Evolutionary conservation across 2,888 invertebrate species (phyloP), one percentile per base, ranked within the genome.

Genomic region (Tineola bisselliella): DNA sequence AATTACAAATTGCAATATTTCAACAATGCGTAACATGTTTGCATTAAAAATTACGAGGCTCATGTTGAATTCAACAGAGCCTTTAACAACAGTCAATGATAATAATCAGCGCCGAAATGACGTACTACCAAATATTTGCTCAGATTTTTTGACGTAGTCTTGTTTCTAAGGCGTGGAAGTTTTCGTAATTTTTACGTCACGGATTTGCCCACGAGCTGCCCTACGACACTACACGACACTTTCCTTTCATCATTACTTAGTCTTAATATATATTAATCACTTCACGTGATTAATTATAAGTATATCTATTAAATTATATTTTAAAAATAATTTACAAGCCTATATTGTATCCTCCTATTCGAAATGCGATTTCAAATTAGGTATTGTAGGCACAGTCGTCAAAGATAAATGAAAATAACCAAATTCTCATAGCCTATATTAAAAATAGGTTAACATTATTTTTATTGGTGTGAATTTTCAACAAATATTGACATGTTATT

Each of bases 111-210:
- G 60, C 59, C 60, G 62, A 66, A 65, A 69, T 72, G 73, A 77
- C 79, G 77, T 78, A 72, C 69, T 66, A 17, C 73, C 71, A 71
- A 81, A 81, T 78, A 81, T 84, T 83, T 79, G 74, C 63, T 65
- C 64, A 70, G 67, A 63, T 33, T 54, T 64, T 64, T 74, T 76
- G 77, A 82, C 81, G 81, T 78, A 75, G 67, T 62, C 62, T 62
- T 62, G 62, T 65, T 68, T 66, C 66, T 74, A 75, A 81, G 80
- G 81, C 65, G 82, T 80, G 83, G 81, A 83, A 83, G 71, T 76
- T 84, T 84, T 82, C 73, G 70, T 73, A 66, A 64, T 48, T 48
- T 30, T 62, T 71, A 78, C 81, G 84, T 81, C 79, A 82, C 66
- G 61, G 62, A 62, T 63, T 64, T 65, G 64, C 62, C 63, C 62